Evolutionary conservation across 1,140 invertebrate species (phyloP).

Genomic region (Drosophila rhopaloa): DNA sequence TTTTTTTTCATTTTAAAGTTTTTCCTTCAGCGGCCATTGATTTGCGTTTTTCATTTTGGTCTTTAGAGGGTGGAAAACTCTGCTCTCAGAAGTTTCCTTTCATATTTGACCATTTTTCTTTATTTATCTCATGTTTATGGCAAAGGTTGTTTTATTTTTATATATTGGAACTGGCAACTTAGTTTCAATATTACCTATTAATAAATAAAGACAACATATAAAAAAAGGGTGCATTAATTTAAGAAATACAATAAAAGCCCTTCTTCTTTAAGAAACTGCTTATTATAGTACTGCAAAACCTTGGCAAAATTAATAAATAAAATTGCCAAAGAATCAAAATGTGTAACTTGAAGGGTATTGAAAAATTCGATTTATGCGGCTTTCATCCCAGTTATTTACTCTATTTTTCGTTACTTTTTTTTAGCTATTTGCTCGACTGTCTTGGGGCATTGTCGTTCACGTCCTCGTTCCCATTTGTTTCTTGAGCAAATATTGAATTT

Average conservation of each 20-base stretch:
- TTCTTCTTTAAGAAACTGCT: too few relatives aligned
- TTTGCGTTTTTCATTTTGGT: conserved; percentile 34
- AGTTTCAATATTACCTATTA: too few relatives aligned
- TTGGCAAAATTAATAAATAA: too few relatives aligned
- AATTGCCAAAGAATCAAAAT: neutral
- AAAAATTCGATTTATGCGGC: neutral
- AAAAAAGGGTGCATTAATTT: too few relatives aligned
- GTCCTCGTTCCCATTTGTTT: conserved; percentile 67
- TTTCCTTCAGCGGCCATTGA: conserved; percentile 29
- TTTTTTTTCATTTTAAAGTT: conserved; percentile 50
- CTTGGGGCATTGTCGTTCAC: conserved; percentile 32
- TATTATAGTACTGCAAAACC: too few relatives aligned
- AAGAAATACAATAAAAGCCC: too few relatives aligned
- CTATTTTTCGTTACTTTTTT: conserved; percentile 30
- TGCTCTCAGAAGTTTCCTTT: neutral
- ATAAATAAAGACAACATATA: too few relatives aligned
- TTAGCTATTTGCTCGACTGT: conserved; percentile 55
- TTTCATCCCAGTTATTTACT: conserved; percentile 19
- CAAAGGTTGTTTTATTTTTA: neutral
- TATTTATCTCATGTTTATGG: conserved; percentile 10
- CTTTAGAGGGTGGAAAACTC: conserved; percentile 24
- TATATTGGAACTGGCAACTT: neutral
- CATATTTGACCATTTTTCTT: neutral
- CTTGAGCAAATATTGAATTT: conserved; percentile 76
- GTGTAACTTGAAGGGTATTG: neutral